Base-by-base conservation (phyloP, 2,113 vertebrate genomes). In the Speoplatyrhinus poulsoni region DNA sequence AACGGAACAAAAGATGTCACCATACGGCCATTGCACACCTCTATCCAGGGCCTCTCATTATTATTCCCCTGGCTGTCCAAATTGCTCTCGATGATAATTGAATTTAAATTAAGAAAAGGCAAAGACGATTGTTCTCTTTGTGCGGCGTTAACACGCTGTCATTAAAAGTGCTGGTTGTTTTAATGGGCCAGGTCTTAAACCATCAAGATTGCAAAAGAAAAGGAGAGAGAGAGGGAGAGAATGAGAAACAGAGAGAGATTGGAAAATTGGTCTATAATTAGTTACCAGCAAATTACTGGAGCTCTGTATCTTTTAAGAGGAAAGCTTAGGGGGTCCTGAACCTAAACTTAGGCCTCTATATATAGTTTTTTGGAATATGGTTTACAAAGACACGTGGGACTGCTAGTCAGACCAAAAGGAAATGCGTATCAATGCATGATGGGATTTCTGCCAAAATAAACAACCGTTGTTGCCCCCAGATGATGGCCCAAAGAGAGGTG, bases 101-200 rank as follows among this genome's bases (percentile, higher is more conserved):
- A 87, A 88, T 90, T 87, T 85, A 85, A 92, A 91, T 83, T 62
- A 85, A 85, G 81, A 85, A 88, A 88, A 84, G 79, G 81, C 73
- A 70, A 76, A 86, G 69, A 63, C 73, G 76, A 70, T 65, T 80
- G 69, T 76, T 85, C 72, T 76, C 85, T 66, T 85, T 78, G 76
- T 69, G 69, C 71, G 16, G 61, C 46, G 48, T 86, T 88, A 85
- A 86, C 78, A 79, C 47, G 73, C 73, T 72, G 80, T 79, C 80
- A 85, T 86, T 89, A 84, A 86, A 76, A 75, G 67, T 47, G 5
- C 62, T 71, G 53, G 62, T 70, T 86, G 63, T 75, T 79, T 86
- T 85, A 90, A 88, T 84, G 74, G 68, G 49, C 63, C 56, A 57
- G 76, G 54, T 82, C 59, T 87, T 75, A 80, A 84, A 77, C 65